Conservation (phyloP, 2,888 invertebrate species). For the Chirona hameri region DNA sequence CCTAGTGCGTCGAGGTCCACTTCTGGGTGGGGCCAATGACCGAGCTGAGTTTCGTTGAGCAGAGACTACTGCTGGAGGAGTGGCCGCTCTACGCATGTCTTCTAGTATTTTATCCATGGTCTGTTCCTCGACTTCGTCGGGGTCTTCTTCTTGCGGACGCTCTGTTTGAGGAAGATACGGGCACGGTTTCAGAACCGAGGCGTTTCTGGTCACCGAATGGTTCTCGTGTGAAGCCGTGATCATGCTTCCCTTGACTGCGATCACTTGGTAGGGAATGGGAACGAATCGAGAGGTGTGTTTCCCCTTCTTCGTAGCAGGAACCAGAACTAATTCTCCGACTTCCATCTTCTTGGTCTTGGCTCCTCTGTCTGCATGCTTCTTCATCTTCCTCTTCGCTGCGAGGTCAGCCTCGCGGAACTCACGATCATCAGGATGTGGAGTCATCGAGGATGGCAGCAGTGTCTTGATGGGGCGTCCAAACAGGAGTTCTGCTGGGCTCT, state of each 20-base stretch:
- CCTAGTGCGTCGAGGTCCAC: background rate
- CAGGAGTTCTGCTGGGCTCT: conserved; percentile 26
- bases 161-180: background rate
- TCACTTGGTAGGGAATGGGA: background rate
- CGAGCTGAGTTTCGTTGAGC: background rate
- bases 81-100: background rate
- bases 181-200: background rate
- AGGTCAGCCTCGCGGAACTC: background rate
- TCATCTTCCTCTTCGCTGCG: background rate
- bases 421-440: background rate
- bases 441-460: background rate
- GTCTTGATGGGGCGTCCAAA: background rate
- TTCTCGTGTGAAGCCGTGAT: background rate
- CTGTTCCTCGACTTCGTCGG: background rate
- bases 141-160: background rate
- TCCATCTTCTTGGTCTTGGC: background rate
- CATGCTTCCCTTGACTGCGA: background rate
- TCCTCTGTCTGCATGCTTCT: background rate
- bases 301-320: background rate
- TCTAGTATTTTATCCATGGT: background rate
- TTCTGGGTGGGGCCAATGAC: background rate
- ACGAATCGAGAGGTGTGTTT: background rate
- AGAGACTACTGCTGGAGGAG: background rate
- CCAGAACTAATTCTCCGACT: background rate
- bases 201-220: background rate